Base-by-base conservation (phyloP, 2,113 vertebrate species). In the Cinclus cinclus region DNA sequence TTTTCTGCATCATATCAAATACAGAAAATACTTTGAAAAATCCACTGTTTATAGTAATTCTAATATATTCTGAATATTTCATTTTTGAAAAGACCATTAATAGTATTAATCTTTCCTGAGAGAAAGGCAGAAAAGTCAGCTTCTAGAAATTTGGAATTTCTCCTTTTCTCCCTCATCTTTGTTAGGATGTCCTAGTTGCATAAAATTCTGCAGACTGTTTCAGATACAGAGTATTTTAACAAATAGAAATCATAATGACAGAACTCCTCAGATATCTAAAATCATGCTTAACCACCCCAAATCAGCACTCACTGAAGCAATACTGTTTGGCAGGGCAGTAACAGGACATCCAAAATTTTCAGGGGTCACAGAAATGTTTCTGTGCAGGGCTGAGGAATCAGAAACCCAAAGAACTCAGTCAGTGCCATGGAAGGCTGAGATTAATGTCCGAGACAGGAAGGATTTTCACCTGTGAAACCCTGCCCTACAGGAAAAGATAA, bases 61-160 rank as follows among this genome's bases (percentile, higher is more conserved):
- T 47, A 42, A 53, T 52, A 53, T 39, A 89, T 95, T 94, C 92
- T 83, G 80, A 95, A 92, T 90, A 89, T 94, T 96, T 92, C 58
- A 39, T 76, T 95, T 97, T 52, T 82, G 2, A 95, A 96, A 97
- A 96, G 56, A 94, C 78, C 91, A 75, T 64, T 41, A 89, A 56
- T 59, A 60, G 47, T 67, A 93, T 95, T 94, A 92, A 94, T 97
- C 58, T 90, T 88, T 76, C 87, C 25, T 94, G 87, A 92, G 96
- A 70, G 58, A 82, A 92, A 91, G 73, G 73, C 69, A 93, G 92
- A 96, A 96, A 95, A 97, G 50, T 87, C 83, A 89, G 77, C 84
- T 96, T 89, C 93, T 92, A 95, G 86, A 93, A 95, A 96, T 92
- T 62, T 90, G 92, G 68, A 79, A 53, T 63, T 56, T 87, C 41